Evolutionary conservation across 2,797 vertebrate genomes (phyloP), one percentile per base, ranked within the genome.

Genomic region (Sebastiscus tertius): DNA sequence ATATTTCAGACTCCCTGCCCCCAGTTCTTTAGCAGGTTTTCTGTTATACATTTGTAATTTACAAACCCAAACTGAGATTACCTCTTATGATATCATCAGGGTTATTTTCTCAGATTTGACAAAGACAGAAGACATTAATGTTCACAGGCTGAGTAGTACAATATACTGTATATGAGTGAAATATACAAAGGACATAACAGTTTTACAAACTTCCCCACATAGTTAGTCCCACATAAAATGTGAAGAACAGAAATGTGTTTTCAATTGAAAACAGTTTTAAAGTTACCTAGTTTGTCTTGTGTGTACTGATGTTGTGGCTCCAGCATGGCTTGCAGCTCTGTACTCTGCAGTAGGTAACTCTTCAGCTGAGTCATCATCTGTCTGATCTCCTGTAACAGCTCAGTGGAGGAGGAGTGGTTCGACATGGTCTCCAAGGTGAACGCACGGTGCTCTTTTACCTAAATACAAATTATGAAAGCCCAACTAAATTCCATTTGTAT

Each of bases 281-380:
- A 34, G 10, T 83, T 89, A 99, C 99, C 99, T 31, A 99, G 91
- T 85, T 97, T 97, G 76, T 99, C 97, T 42, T 98, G 97, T 0
- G 93, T 61, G 83, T 97, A 96, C 61, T 89, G 88, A 90, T 94
- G 81, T 29, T 78, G 39, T 0, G 95, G 93, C 74, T 99, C 99
- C 89, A 96, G 87, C 79, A 98, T 93, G 60, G 92, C 92, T 75
- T 96, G 97, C 87, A 99, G 81, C 95, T 99, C 99, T 0, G 95
- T 94, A 83, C 98, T 99, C 95, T 99, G 98, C 80, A 99, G 96
- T 29, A 99, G 94, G 94, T 99, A 99, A 85, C 96, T 98, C 94
- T 99, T 99, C 80, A 99, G 96, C 84, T 99, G 99, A 0, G 98
- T 99, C 95, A 99, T 97, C 97, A 99, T 99, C 94, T 98, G 96